A percentile compares a stretch with the other conserved stretches of the same genome.
These are phyloP conservation scores for Peromyscus aztecus DNA, from an alignment of 2,797 vertebrate genomes.

Conservation along the genomic window DNA sequence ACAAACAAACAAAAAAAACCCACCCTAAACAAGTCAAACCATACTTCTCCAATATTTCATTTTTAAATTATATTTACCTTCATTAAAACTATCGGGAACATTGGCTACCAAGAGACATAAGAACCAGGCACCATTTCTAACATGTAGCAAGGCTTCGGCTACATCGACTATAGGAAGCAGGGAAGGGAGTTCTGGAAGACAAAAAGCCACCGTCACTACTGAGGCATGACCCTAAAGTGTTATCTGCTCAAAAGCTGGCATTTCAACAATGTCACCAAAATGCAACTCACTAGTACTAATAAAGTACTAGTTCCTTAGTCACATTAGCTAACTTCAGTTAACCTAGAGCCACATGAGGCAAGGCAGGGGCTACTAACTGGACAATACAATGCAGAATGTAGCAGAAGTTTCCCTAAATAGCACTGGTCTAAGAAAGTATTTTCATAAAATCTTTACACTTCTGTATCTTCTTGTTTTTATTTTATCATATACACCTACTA, in stretches of 20 bases:
- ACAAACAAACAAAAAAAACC: neutral
- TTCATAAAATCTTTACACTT: conserved; percentile 52
- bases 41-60: neutral
- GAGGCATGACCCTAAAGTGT: neutral
- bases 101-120: conserved; percentile 98
- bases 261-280: conserved; percentile 45
- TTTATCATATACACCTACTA: neutral
- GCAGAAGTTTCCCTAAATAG: neutral
- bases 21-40: neutral
- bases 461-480: conserved; percentile 21
- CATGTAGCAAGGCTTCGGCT: conserved; percentile 96
- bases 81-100: conserved; percentile 98
- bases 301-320: neutral
- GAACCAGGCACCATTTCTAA: conserved; percentile 98
- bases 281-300: neutral
- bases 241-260: neutral
- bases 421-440: neutral
- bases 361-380: neutral
- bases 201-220: conserved; percentile 27
- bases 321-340: neutral
- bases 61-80: conserved; percentile 90
- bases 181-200: conserved; percentile 93
- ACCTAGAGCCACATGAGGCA: neutral
- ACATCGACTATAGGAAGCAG: conserved; percentile 97
- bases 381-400: neutral